Evolutionary conservation across 1,140 invertebrate genomes (phyloP).

Genomic region (Macrobrachium rosenbergii): DNA sequence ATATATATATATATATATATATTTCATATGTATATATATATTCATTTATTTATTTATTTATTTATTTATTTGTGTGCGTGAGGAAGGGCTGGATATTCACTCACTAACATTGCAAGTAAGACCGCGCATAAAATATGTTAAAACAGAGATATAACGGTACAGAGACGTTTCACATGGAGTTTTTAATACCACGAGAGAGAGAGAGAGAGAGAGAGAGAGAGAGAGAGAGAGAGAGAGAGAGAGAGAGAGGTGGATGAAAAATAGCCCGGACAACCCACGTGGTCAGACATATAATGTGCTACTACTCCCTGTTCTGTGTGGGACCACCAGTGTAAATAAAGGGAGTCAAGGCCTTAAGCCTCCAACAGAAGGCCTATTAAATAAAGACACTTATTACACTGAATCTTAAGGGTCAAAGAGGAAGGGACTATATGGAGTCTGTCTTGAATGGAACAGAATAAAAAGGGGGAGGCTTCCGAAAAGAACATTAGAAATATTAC

Average conservation of each 20-base stretch:
- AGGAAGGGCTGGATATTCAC: too few relatives aligned
- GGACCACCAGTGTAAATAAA: conserved; percentile 55
- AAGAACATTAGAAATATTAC: conserved; percentile 31
- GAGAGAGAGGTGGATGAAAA: conserved; percentile 44
- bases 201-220: conserved; percentile 31
- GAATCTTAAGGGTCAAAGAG: conserved; percentile 16
- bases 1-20: conserved; percentile 45
- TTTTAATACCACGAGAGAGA: conserved; percentile 14
- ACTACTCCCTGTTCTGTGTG: conserved; percentile 31
- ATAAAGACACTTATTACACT: conserved; percentile 51
- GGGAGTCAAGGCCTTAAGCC: conserved; percentile 24
- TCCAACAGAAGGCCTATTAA: neutral
- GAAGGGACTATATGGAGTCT: neutral
- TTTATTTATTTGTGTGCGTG: neutral
- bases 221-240: conserved; percentile 40
- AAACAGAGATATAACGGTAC: neutral
- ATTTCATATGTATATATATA: conserved; percentile 25
- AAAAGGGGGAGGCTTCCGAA: conserved; percentile 6
- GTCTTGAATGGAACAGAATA: too few relatives aligned
- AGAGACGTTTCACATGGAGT: too few relatives aligned
- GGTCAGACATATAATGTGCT: conserved; percentile 54
- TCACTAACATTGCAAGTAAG: neutral
- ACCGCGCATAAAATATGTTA: neutral
- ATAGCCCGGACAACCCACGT: conserved; percentile 46
- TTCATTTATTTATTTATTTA: conserved; percentile 18